Evolutionary conservation across 2,113 vertebrate species (phyloP), one percentile per base, ranked within the genome.

Genomic region (Pseudorhombus dupliciocellatus): DNA sequence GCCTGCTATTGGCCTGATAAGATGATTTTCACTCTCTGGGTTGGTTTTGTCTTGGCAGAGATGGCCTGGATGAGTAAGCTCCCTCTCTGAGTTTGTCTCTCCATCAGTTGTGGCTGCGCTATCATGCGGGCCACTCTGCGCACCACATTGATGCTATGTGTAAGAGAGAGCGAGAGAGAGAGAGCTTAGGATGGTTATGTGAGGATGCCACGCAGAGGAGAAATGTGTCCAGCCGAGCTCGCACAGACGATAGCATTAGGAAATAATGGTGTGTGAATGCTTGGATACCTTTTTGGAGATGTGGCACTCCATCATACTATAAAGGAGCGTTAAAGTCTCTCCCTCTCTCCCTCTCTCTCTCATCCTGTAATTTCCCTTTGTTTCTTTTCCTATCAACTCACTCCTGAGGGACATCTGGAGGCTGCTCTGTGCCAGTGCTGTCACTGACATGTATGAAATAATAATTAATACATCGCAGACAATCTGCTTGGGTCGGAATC

Each of bases 41-140:
- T 88, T 90, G 88, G 82, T 91, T 87, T 90, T 85, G 75, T 85
- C 58, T 89, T 83, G 79, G 80, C 87, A 87, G 78, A 87, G 84
- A 90, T 79, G 84, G 81, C 84, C 71, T 62, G 73, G 78, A 73
- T 84, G 80, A 77, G 68, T 86, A 84, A 84, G 69, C 82, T 71
- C 56, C 78, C 66, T 76, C 34, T 44, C 79, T 86, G 65, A 81
- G 84, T 90, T 83, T 82, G 77, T 79, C 78, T 84, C 72, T 76
- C 81, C 79, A 86, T 90, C 87, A 84, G 61, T 75, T 65, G 73
- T 66, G 61, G 44, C 10, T 69, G 75, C 72, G 44, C 81, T 85
- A 74, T 84, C 84, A 84, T 77, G 46, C 76, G 70, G 65, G 70
- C 70, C 66, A 64, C 58, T 84, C 58, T 74, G 42, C 66, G 70